phyloP scores from a whole-genome alignment of 2,797 vertebrate genomes.

The Eleutherodactylus coqui region DNA sequence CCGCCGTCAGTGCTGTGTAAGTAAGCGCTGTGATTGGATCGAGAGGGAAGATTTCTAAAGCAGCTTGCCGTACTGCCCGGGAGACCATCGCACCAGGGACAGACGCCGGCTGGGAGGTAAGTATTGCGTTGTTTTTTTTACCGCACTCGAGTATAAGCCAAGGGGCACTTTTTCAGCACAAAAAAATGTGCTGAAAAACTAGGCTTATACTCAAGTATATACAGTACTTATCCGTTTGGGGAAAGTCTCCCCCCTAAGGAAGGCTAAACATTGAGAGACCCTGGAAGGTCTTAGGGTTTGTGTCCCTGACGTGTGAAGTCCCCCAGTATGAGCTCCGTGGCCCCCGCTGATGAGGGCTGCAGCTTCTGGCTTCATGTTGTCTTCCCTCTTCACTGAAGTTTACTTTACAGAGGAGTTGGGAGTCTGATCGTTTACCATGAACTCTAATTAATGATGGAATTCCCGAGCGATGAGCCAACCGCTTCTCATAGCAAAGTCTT shows the following conservation, averaged over 20 bases:
- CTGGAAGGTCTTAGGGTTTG: slow-evolving; percentile 23
- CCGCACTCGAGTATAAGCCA: too few relatives aligned
- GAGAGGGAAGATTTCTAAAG: too few relatives aligned
- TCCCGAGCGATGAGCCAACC: slow-evolving; percentile 38
- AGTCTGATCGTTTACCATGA: slow-evolving; percentile 18
- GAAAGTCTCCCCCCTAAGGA: not conserved
- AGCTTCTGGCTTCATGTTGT: not conserved
- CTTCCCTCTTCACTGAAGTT: not conserved
- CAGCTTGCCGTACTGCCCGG: too few relatives aligned
- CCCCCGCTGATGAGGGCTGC: slow-evolving; percentile 14
- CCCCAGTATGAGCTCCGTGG: not conserved
- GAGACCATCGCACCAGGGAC: too few relatives aligned
- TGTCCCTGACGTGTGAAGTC: slow-evolving; percentile 12
- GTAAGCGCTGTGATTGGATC: too few relatives aligned
- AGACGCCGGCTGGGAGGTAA: too few relatives aligned
- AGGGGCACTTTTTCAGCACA: too few relatives aligned
- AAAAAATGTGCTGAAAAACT: too few relatives aligned
- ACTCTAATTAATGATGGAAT: slow-evolving; percentile 42
- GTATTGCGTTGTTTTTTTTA: too few relatives aligned
- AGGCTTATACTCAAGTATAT: too few relatives aligned
- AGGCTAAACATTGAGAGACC: not conserved
- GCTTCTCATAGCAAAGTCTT: slow-evolving; percentile 27
- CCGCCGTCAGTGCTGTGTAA: too few relatives aligned
- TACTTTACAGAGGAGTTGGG: not conserved
- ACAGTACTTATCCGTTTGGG: too few relatives aligned